phyloP scores from a whole-genome alignment of 2,113 vertebrate genomes.

The Miniopterus natalensis region DNA sequence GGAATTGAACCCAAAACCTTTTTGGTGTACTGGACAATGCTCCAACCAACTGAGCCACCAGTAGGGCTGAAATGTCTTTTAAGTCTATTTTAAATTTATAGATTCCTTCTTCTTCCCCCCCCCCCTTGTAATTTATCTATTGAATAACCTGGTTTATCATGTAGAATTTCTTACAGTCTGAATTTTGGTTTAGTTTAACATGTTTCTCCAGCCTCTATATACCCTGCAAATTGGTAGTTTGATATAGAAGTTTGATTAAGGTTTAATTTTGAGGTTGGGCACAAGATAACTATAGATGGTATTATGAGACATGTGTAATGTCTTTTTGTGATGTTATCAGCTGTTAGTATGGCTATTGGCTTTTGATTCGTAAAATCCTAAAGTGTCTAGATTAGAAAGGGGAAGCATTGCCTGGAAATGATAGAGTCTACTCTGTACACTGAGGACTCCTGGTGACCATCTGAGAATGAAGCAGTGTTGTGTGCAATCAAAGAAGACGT shows the following conservation, averaged over 20 bases:
- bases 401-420: conserved; percentile 31
- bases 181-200: conserved; percentile 10
- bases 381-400: conserved; percentile 15
- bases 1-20: not conserved
- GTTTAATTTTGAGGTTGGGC: not conserved
- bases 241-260: conserved; percentile 32
- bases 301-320: not conserved
- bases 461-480: conserved; percentile 22
- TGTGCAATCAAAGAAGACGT: conserved; percentile 20
- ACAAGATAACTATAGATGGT: not conserved
- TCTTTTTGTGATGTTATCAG: conserved; percentile 52
- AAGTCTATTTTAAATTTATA: conserved; percentile 15
- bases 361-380: conserved; percentile 56
- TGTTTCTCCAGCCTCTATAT: not conserved
- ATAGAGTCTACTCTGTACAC: not conserved
- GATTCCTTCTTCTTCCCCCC: not conserved
- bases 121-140: not conserved
- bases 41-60: not conserved
- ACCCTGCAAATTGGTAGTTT: conserved; percentile 16
- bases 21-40: not conserved
- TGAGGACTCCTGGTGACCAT: not conserved
- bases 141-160: conserved; percentile 32
- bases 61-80: not conserved
- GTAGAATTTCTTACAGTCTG: conserved; percentile 48
- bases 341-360: not conserved